Evolutionary conservation across 2,113 vertebrate species (phyloP), one percentile per base, ranked within the genome.

Genomic region (Hypanus sabinus): DNA sequence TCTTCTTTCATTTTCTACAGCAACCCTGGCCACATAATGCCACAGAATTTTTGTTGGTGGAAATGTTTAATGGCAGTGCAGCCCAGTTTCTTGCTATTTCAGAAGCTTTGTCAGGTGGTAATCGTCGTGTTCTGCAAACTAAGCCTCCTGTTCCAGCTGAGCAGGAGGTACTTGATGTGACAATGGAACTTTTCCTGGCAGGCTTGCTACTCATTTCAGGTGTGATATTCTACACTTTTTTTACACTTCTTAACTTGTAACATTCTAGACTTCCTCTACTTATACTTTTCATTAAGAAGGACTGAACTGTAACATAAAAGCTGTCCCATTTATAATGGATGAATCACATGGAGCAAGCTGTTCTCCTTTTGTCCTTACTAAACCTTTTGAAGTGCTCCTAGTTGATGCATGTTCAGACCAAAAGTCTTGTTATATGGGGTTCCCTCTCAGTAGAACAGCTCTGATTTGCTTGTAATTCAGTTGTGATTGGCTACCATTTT

Each of bases 121-220:
- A 94, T 18, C 96, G 96, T 81, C 95, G 83, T 7, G 96, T 96
- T 0, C 95, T 98, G 62, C 95, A 96, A 73, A 96, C 96, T 1
- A 96, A 95, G 22, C 95, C 96, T 36, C 36, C 96, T 60, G 14
- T 94, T 88, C 96, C 97, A 2, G 97, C 98, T 24, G 97, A 98
- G 94, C 68, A 60, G 0, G 97, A 98, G 95, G 38, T 97, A 38
- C 94, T 94, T 75, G 97, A 97, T 27, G 98, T 98, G 71, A 94
- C 96, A 94, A 94, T 97, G 55, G 98, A 99, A 90, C 97, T 99
- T 27, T 97, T 98, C 94, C 96, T 96, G 93, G 97, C 98, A 94
- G 99, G 98, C 80, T 95, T 97, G 92, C 97, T 97, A 95, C 97
- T 99, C 94, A 95, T 99, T 94, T 96, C 97, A 95, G 96, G 98